Evolutionary conservation across 2,888 invertebrate genomes (phyloP), one percentile per base, ranked within the genome.

Genomic region (Lasius platythorax): DNA sequence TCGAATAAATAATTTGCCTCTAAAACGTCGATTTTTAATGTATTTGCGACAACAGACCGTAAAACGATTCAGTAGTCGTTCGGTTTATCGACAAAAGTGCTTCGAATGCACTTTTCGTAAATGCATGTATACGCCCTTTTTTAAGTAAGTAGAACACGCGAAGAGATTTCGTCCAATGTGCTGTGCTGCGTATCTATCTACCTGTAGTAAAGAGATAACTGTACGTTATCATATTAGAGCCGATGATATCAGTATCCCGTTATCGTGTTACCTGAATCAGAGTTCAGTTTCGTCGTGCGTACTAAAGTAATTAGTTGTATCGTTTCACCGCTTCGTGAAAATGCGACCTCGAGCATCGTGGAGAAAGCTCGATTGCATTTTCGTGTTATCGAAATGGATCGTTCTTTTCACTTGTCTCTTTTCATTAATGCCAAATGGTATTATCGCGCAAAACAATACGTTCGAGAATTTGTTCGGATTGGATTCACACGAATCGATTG

Each of bases 181-280:
- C 50, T 85, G 85, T 84, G 82, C 81, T 76, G 68, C 72, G 64
- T 81, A 86, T 85, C 53, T 53, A 53, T 53, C 85, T 87, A 90
- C 86, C 86, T 91, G 90, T 90, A 91, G 89, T 86, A 88, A 84
- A 84, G 86, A 93, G 93, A 93, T 93, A 93, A 93, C 91, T 85
- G 85, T 37, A 68, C 85, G 91, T 92, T 93, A 93, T 93, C 93
- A 85, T 88, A 84, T 88, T 87, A 91, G 89, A 91, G 89, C 88
- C 87, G 91, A 92, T 92, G 89, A 92, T 92, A 92, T 93, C 90
- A 88, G 91, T 78, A 9, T n/a, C 61, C 15, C 86, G 88, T 91
- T 93, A 93, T 93, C 93, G 61, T 84, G 85, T 91, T 88, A 85
- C 82, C 74, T 79, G 87, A 76, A 86, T 72, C 75, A 61, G 50